Conservation (phyloP, 2,888 invertebrate genomes). For the Drosophila birchii region DNA sequence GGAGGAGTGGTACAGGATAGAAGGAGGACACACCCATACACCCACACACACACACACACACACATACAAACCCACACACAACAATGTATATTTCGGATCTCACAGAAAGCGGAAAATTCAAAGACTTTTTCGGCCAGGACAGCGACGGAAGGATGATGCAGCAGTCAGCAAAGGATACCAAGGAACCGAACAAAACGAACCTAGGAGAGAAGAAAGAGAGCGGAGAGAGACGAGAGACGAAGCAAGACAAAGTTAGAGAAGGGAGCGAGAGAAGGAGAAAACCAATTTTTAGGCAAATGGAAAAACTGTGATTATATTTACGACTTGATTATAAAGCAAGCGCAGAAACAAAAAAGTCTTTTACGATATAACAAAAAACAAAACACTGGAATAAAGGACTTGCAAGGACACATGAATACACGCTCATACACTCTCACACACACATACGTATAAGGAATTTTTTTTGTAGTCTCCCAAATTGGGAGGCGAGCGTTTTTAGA, state of each 20-base stretch:
- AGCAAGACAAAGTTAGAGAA: background rate
- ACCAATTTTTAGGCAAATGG: constrained; percentile 77
- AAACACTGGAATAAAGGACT: constrained; percentile 17
- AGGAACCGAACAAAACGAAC: constrained; percentile 9
- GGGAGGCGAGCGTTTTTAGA: constrained; percentile 21
- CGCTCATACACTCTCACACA: background rate
- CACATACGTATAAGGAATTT: constrained; percentile 26
- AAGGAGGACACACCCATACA: background rate
- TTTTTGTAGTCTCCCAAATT: constrained; percentile 41
- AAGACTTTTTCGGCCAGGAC: constrained; percentile 68
- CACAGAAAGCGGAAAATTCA: constrained; percentile 60
- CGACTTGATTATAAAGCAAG: constrained; percentile 74
- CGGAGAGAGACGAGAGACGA: constrained; percentile 15
- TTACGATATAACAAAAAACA: constrained; percentile 37
- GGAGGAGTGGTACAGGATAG: background rate
- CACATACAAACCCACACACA: background rate
- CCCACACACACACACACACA: background rate
- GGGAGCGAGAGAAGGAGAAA: constrained; percentile 25
- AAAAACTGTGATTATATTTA: constrained; percentile 84
- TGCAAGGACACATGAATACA: constrained; percentile 2
- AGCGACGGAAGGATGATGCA: constrained; percentile 6
- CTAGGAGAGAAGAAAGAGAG: constrained; percentile 21
- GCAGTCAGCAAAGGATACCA: constrained; percentile 9
- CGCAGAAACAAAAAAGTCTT: constrained; percentile 61
- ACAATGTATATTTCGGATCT: constrained; percentile 50